Evolutionary conservation across 2,797 vertebrate species (phyloP).

Genomic region (Simalia tracyae): DNA sequence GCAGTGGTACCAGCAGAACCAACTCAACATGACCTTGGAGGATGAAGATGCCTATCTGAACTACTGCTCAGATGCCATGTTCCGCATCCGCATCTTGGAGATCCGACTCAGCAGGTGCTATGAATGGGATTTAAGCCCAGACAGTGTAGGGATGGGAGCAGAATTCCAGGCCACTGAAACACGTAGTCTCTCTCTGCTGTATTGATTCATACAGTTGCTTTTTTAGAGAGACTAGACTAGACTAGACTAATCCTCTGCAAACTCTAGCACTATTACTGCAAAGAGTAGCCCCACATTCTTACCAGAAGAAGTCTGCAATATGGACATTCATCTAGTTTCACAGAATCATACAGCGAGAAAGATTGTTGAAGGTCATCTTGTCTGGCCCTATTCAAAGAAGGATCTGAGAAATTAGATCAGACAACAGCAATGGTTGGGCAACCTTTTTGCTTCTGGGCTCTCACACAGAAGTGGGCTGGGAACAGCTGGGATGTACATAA

Average conservation of each 20-base stretch:
- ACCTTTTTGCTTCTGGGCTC: neutral
- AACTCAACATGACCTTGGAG: slow-evolving; percentile 61
- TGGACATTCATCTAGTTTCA: neutral
- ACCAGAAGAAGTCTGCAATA: neutral
- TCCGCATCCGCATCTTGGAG: slow-evolving; percentile 71
- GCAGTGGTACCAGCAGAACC: slow-evolving; percentile 78
- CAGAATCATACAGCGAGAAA: neutral
- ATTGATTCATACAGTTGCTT: neutral
- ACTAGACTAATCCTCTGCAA: neutral
- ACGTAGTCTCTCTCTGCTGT: too few species aligned
- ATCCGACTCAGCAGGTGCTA: slow-evolving; percentile 75
- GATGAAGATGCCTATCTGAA: slow-evolving; percentile 72
- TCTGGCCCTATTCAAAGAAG: neutral
- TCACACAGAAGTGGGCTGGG: neutral
- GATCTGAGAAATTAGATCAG: neutral
- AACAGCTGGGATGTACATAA: neutral
- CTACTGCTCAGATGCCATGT: slow-evolving; percentile 73
- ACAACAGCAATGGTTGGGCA: too few species aligned
- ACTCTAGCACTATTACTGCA: neutral
- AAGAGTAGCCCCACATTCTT: neutral
- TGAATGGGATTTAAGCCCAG: neutral
- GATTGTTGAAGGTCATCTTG: neutral
- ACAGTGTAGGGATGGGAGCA: neutral
- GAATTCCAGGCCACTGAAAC: neutral
- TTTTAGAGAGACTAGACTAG: neutral